Conservation (phyloP, 2,113 vertebrate genomes). For the Hepsetus odoe region DNA sequence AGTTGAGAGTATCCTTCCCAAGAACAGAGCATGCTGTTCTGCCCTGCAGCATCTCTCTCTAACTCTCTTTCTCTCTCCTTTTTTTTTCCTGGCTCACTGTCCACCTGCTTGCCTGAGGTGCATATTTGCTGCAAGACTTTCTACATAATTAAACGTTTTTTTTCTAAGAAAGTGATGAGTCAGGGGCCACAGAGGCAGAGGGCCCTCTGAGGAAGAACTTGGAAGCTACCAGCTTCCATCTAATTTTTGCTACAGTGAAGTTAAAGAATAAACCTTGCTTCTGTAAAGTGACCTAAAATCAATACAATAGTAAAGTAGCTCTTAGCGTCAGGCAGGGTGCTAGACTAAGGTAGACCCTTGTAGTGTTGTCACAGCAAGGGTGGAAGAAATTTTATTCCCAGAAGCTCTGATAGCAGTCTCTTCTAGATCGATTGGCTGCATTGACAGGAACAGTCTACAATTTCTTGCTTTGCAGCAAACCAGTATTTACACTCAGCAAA, state of each 20-base stretch:
- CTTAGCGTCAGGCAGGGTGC: not conserved
- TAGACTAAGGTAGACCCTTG: no score
- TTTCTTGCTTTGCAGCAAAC: constrained; percentile 10
- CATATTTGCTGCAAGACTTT: constrained; percentile 73
- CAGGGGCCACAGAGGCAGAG: constrained; percentile 61
- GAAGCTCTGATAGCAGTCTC: constrained; percentile 12
- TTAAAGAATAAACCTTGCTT: no score
- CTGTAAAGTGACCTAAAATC: constrained; percentile 10
- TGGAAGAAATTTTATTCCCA: not conserved
- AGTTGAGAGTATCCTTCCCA: not conserved
- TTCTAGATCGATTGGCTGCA: constrained; percentile 33
- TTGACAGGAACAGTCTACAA: not conserved
- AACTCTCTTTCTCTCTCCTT: constrained; percentile 17
- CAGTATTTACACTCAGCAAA: not conserved
- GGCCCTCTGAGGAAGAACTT: constrained; percentile 34
- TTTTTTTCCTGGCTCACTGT: constrained; percentile 1
- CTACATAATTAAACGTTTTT: constrained; percentile 76
- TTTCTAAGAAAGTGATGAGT: constrained; percentile 62
- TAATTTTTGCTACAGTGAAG: no score
- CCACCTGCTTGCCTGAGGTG: constrained; percentile 52
- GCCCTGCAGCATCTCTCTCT: constrained; percentile 10
- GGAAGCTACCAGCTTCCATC: no score
- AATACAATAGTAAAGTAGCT: constrained; percentile 12
- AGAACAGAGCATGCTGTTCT: constrained; percentile 9
- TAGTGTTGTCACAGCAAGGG: not conserved